Evolutionary conservation across 2,113 vertebrate genomes (phyloP).

Genomic region (Aegotheles bennettii): DNA sequence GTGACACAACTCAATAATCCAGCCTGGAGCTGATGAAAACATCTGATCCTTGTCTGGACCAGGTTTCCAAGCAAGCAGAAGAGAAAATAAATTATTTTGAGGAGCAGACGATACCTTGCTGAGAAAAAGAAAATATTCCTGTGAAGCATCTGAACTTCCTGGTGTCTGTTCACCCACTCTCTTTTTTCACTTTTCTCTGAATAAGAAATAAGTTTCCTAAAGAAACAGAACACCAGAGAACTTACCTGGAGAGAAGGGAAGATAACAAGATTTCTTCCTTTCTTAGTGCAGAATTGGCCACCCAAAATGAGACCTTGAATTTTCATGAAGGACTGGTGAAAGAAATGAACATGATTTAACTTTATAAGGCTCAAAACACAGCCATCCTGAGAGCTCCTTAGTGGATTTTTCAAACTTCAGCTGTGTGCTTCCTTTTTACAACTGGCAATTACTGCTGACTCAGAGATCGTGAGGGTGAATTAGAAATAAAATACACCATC

Average conservation of each 20-base stretch:
- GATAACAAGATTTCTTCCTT: background rate
- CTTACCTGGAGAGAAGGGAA: background rate
- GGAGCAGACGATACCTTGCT: conserved; percentile 20
- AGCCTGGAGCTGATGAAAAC: conserved; percentile 12
- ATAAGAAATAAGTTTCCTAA: background rate
- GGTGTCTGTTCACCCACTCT: background rate
- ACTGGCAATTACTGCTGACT: background rate
- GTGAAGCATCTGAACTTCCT: background rate
- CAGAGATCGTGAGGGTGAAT: background rate
- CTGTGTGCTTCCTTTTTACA: background rate
- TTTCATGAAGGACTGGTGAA: background rate
- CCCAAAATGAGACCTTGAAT: background rate
- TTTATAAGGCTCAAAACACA: background rate
- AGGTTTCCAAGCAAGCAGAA: conserved; percentile 19
- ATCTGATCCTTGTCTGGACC: conserved; percentile 24
- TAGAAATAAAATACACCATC: background rate
- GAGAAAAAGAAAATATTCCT: background rate
- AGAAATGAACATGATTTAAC: background rate
- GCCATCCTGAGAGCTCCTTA: background rate
- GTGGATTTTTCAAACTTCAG: background rate
- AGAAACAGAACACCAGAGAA: background rate
- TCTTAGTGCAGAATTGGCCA: background rate
- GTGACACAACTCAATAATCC: conserved; percentile 16
- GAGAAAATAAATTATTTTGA: background rate
- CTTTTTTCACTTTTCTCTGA: background rate